These are phyloP conservation scores for Chrysolina americana DNA, from an alignment of 2,888 invertebrate species.

Conservation along the genomic window DNA sequence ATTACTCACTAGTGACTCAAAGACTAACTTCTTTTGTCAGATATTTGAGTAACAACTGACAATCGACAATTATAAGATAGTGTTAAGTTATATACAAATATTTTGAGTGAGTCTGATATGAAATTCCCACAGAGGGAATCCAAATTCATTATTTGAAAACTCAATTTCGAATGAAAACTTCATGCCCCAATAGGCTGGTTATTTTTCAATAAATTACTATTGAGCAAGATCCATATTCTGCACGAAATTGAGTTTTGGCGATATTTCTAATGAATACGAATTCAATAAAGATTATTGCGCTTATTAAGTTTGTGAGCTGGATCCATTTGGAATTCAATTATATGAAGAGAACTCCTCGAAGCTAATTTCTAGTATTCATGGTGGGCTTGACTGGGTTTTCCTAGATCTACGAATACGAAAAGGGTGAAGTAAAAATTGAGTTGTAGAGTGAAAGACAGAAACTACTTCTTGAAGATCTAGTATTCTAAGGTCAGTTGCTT, in stretches of 20 bases:
- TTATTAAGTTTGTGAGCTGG: neutral
- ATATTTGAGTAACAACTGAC: no score
- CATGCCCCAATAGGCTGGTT: neutral
- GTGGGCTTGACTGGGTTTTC: neutral
- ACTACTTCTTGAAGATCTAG: no score
- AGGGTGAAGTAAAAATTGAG: neutral
- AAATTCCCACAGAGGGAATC: neutral
- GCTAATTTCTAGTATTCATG: neutral
- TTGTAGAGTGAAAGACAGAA: no score
- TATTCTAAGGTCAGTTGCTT: no score
- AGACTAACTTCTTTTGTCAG: no score
- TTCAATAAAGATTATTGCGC: neutral
- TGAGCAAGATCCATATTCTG: neutral
- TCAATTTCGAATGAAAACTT: conserved; percentile 6
- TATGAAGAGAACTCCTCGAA: neutral
- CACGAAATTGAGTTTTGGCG: neutral
- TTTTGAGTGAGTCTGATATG: no score
- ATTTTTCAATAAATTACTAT: neutral
- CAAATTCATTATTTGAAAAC: neutral
- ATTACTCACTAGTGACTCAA: no score
- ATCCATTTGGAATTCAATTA: neutral
- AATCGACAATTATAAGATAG: no score
- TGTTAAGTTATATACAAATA: no score
- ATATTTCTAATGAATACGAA: conserved; percentile 5
- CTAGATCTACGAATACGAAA: neutral